A percentile compares a stretch with the other conserved stretches of the same genome.
Evolutionary conservation across 2,888 invertebrate genomes (phyloP).

Genomic region (Ophonus ardosiacus): DNA sequence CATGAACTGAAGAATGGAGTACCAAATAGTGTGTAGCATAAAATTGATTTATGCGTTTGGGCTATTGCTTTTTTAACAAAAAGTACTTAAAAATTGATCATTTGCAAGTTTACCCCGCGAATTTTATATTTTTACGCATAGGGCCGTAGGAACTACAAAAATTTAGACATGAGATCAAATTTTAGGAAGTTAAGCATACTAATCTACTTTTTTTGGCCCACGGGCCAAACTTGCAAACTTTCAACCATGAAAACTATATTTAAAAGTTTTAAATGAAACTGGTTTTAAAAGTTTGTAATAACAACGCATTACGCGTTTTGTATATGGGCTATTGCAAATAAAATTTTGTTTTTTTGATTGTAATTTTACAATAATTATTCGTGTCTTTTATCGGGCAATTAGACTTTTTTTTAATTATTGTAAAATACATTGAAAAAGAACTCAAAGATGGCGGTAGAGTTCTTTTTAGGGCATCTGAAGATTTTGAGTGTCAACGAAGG

Average conservation of each 20-base stretch:
- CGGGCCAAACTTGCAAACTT: neutral
- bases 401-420: conserved; percentile 75
- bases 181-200: conserved; percentile 18
- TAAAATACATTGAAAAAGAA: conserved; percentile 73
- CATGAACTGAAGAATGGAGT: conserved; percentile 74
- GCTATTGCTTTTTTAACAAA: conserved; percentile 75
- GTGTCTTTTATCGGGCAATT: conserved; percentile 75
- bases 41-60: conserved; percentile 73
- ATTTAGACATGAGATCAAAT: conserved; percentile 42
- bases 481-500: conserved; percentile 45
- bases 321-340: conserved; percentile 76
- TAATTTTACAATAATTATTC: conserved; percentile 77
- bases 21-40: conserved; percentile 75
- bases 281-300: conserved; percentile 59
- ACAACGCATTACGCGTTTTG: conserved; percentile 67
- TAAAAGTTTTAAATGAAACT: conserved; percentile 49
- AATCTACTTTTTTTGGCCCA: conserved; percentile 52
- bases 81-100: conserved; percentile 65
- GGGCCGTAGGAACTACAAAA: conserved; percentile 37
- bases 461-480: conserved; percentile 58
- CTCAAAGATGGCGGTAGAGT: conserved; percentile 24
- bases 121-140: conserved; percentile 52
- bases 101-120: conserved; percentile 3
- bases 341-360: conserved; percentile 72
- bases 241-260: conserved; percentile 21